phyloP scores from a whole-genome alignment of 2,113 vertebrate genomes.

The Oreochromis aureus region DNA sequence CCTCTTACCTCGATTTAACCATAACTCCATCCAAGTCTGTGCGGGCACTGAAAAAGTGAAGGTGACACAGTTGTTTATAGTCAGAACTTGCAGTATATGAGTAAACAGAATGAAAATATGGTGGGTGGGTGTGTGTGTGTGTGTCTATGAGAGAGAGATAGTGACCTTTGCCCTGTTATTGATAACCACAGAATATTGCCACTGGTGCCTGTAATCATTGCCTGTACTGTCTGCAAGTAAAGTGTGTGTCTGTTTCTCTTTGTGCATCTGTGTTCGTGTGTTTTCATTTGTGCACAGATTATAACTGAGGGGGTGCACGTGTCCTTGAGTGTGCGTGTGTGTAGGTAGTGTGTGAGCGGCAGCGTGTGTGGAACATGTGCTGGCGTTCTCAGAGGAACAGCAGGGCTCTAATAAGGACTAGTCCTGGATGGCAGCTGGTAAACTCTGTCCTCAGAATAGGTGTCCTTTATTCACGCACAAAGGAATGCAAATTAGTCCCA shows the following conservation, averaged over 20 bases:
- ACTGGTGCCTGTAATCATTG: constrained; percentile 31
- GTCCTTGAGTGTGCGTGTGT: constrained; percentile 45
- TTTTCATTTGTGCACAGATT: constrained; percentile 63
- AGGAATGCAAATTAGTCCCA: constrained; percentile 99
- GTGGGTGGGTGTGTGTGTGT: not conserved
- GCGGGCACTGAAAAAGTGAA: not conserved
- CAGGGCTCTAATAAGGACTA: constrained; percentile 92
- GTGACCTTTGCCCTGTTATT: constrained; percentile 25
- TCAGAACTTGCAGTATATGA: not conserved
- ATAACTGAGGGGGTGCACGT: constrained; percentile 43
- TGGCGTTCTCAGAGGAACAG: constrained; percentile 96
- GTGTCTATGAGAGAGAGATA: accelerated
- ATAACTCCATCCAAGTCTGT: not conserved
- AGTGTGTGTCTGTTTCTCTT: constrained; percentile 41
- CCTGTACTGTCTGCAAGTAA: not conserved
- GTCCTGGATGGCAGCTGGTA: constrained; percentile 99
- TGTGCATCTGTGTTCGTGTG: constrained; percentile 43
- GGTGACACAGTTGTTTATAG: not conserved
- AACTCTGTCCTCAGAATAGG: constrained; percentile 91
- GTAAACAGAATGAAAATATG: not conserved
- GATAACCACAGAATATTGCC: not conserved
- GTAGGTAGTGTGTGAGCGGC: constrained; percentile 59
- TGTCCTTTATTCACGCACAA: constrained; percentile 96
- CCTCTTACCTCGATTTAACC: not conserved
- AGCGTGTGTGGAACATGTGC: constrained; percentile 91